Evolutionary conservation across 2,797 vertebrate species (phyloP), one percentile per base, ranked within the genome.

Genomic region (Tauraco hartlaubi): DNA sequence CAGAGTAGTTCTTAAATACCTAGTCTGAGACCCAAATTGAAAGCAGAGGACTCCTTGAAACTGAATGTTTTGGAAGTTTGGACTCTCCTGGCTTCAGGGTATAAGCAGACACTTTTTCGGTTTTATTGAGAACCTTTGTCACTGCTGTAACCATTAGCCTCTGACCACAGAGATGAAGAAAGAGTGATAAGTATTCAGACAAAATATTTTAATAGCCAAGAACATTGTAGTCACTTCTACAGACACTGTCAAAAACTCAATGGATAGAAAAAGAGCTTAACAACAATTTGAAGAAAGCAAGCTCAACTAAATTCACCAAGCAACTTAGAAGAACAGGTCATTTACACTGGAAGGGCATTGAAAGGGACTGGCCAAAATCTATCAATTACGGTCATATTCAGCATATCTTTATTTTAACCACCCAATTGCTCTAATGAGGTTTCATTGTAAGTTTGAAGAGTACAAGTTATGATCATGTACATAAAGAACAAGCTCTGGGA

Each of bases 41-140:
- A 91, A 92, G 83, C 35, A 52, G 58, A 62, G 35, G 16, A n/a
- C 21, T 94, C 39, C 43, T 63, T 83, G 15, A 83, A 94, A 88
- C 8, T 0, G 7, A 62, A 51, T 48, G 5, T 75, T 85, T 51
- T 11, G 41, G 29, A n/a, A 72, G 18, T 66, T 58, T 43, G n/a
- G 46, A 62, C 35, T 11, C 3, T 62, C 33, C 46, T 54, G 6
- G 19, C 9, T 95, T 49, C 33, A 61, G 46, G 15, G 9, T 13
- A 62, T 29, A 80, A 74, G 33, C 18, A 61, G 66, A 51, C 2
- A 51, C 9, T 59, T 44, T 25, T 26, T n/a, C 12, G 31, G 9
- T 64, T 81, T 81, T 51, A 33, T 15, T 39, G 8, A 72, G 19
- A 87, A 39, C 11, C 1, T 1, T 78, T 73, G 11, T 62, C 48